These are phyloP conservation scores for Maniola jurtina DNA, from an alignment of 1,140 invertebrate genomes.

Conservation along the genomic window DNA sequence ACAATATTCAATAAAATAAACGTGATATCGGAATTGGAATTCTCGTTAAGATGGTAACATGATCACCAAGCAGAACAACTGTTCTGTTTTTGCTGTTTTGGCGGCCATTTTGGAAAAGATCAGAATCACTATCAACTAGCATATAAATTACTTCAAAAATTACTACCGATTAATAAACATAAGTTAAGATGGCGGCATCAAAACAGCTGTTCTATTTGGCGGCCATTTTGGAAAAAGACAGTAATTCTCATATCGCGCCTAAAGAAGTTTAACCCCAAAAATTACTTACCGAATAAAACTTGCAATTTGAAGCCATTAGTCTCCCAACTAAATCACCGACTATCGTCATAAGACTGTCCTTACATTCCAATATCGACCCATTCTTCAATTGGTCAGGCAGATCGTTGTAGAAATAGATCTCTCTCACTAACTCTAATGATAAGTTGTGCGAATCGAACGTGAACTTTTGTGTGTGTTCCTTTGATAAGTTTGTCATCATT, in stretches of 20 bases:
- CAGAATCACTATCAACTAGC: too few relatives aligned
- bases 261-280: not conserved
- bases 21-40: too few relatives aligned
- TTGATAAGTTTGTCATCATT: conserved; percentile 48
- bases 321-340: conserved; percentile 54
- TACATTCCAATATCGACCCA: conserved; percentile 33
- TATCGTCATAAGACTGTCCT: conserved; percentile 47
- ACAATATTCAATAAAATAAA: too few relatives aligned
- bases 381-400: conserved; percentile 56
- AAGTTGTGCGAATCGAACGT: conserved; percentile 39
- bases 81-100: too few relatives aligned
- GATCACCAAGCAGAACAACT: too few relatives aligned
- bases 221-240: not conserved
- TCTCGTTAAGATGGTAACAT: too few relatives aligned
- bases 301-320: conserved; percentile 80
- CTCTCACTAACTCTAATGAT: conserved; percentile 52
- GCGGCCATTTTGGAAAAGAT: too few relatives aligned
- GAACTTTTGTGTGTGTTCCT: conserved; percentile 45
- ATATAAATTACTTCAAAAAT: too few relatives aligned
- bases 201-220: too few relatives aligned
- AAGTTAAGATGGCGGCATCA: too few relatives aligned
- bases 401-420: conserved; percentile 66
- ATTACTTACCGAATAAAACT: conserved; percentile 81
- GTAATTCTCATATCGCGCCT: not conserved
- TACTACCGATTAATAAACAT: too few relatives aligned